phyloP scores from a whole-genome alignment of 2,113 vertebrate genomes.

The Bos taurus region DNA sequence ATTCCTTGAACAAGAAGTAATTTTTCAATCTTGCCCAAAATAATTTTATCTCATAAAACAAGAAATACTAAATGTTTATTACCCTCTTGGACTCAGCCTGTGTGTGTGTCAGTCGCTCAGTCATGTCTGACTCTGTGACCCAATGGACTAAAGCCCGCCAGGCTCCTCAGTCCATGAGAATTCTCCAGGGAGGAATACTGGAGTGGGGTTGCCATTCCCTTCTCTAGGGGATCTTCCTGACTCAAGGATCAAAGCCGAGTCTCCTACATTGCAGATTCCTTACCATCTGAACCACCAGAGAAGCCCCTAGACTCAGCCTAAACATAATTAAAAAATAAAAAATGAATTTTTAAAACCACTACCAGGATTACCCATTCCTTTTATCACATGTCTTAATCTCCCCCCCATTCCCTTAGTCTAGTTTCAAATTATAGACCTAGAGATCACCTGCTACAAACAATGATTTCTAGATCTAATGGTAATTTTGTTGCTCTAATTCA shows the following conservation, averaged over 20 bases:
- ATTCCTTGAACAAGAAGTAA: neutral
- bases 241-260: neutral
- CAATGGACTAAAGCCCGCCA: neutral
- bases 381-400: neutral
- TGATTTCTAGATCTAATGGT: neutral
- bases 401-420: neutral
- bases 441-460: neutral
- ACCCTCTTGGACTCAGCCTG: neutral
- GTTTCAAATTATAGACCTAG: neutral
- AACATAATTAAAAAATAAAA: neutral
- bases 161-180: neutral
- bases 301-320: neutral
- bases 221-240: neutral
- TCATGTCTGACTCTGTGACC: neutral
- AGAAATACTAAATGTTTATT: neutral
- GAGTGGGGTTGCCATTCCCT: neutral
- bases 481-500: neutral
- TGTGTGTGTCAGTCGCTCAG: neutral
- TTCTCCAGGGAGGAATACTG: neutral
- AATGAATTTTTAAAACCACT: neutral
- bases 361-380: neutral
- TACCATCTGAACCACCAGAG: neutral
- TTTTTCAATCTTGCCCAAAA: conserved; percentile 16
- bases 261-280: neutral
- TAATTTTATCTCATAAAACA: neutral